phyloP scores from a whole-genome alignment of 2,113 vertebrate genomes.

The Diglossa brunneiventris region DNA sequence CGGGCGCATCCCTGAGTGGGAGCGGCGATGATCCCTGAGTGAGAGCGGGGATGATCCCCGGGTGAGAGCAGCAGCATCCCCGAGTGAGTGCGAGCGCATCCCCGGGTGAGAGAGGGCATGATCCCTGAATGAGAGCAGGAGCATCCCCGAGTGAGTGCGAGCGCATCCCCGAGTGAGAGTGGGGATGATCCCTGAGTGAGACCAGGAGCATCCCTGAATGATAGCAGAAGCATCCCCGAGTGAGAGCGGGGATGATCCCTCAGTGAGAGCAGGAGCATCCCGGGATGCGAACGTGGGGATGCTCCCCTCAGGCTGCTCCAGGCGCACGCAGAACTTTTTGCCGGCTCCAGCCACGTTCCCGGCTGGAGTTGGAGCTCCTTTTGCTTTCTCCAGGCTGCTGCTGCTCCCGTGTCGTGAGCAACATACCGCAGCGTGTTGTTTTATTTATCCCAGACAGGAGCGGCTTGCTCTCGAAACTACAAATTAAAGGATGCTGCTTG shows the following conservation, averaged over 20 bases:
- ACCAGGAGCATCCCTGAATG: too few relatives aligned
- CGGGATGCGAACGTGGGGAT: not conserved
- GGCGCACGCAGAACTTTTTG: conserved; percentile 45
- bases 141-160: not conserved
- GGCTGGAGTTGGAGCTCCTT: not conserved
- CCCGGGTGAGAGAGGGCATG: too few relatives aligned
- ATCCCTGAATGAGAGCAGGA: too few relatives aligned
- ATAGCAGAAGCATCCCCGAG: not conserved
- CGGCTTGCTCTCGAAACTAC: conserved; percentile 47
- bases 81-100: not conserved
- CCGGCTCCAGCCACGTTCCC: not conserved
- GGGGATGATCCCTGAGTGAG: not conserved
- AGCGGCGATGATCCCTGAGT: too few relatives aligned
- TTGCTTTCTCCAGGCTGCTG: not conserved
- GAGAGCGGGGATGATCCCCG: too few relatives aligned
- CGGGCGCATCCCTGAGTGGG: too few relatives aligned
- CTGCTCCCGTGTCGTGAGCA: not conserved
- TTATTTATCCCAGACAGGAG: conserved; percentile 66
- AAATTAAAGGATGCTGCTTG: conserved; percentile 57
- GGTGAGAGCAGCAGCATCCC: too few relatives aligned
- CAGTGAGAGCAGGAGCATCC: not conserved
- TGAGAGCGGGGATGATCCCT: not conserved
- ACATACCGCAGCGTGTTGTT: conserved; percentile 56
- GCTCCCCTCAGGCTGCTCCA: not conserved
- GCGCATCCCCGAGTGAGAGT: too few relatives aligned